Evolutionary conservation across 2,113 vertebrate species (phyloP).

Genomic region (Cairina moschata): DNA sequence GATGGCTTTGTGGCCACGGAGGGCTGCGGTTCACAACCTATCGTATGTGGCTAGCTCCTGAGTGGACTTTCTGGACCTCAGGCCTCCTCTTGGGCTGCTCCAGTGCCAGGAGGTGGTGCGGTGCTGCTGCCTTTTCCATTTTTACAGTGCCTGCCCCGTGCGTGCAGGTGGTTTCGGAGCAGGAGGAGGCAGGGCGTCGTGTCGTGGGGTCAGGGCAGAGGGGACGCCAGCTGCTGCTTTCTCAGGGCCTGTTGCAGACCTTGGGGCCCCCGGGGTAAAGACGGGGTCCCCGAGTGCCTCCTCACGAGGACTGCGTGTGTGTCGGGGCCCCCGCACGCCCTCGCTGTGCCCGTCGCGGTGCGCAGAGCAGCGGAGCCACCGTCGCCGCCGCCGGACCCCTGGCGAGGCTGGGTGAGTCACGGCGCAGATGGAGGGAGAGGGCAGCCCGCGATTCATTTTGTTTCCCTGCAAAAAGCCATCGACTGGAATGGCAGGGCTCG

Average conservation of each 20-base stretch:
- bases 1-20: background rate
- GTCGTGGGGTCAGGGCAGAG: rapidly evolving
- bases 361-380: background rate
- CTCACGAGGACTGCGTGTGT: background rate
- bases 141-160: rapidly evolving
- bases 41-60: background rate
- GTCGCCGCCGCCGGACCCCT: rapidly evolving
- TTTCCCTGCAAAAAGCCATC: conserved; percentile 50
- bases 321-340: too few relatives aligned
- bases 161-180: background rate
- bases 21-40: background rate
- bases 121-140: background rate
- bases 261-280: rapidly evolving
- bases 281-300: background rate
- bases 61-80: background rate
- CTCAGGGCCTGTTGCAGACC: background rate
- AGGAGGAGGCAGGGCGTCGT: background rate
- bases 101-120: background rate
- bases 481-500: conserved; percentile 39
- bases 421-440: background rate
- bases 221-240: background rate
- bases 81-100: background rate
- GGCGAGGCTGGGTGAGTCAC: conserved; percentile 54
- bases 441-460: conserved; percentile 61
- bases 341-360: background rate